phyloP scores from a whole-genome alignment of 2,888 invertebrate genomes.

The Bruchidius siliquastri region DNA sequence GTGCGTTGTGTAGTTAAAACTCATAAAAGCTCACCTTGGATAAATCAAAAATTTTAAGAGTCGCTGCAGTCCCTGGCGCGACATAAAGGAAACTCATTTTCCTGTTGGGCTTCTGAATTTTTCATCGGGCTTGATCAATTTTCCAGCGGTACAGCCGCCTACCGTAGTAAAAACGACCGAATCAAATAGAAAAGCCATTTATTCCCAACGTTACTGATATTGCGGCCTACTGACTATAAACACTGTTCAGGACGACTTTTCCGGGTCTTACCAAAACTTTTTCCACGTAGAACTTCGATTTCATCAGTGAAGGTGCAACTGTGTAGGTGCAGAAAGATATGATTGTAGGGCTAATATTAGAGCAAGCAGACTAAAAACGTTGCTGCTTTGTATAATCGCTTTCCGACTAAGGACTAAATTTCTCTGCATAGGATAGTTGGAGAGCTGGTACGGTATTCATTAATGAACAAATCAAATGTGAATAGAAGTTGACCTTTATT shows the following conservation, averaged over 20 bases:
- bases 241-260: constrained; percentile 41
- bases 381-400: too few relatives aligned
- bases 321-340: too few relatives aligned
- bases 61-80: not conserved
- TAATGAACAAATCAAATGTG: too few relatives aligned
- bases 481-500: too few relatives aligned
- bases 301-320: not conserved
- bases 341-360: too few relatives aligned
- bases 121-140: constrained; percentile 19
- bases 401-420: too few relatives aligned
- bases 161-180: constrained; percentile 33
- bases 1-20: too few relatives aligned
- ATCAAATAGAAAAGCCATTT: constrained; percentile 41
- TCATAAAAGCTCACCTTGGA: not conserved
- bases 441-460: too few relatives aligned
- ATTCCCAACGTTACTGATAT: constrained; percentile 44
- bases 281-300: not conserved
- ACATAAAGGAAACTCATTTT: not conserved
- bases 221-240: constrained; percentile 39
- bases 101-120: constrained; percentile 9
- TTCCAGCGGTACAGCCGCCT: constrained; percentile 6
- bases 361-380: too few relatives aligned
- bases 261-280: not conserved
- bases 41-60: not conserved
- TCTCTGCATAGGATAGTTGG: too few relatives aligned